phyloP scores from a whole-genome alignment of 2,113 vertebrate genomes.

The Crotalus helleri region DNA sequence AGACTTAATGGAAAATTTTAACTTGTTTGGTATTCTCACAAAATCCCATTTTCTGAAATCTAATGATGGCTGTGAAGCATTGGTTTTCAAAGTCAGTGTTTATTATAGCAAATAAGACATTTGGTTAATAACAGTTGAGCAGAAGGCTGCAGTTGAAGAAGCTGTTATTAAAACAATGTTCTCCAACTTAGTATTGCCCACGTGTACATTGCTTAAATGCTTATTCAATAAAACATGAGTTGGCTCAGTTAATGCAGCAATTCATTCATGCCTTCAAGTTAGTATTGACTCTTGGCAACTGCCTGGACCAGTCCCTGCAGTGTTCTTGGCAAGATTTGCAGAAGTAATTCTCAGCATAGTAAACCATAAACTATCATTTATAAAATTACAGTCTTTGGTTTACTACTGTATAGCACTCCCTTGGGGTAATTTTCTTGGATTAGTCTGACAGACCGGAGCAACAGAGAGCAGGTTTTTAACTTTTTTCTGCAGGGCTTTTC shows the following conservation, averaged over 20 bases:
- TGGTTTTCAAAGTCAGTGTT: not conserved
- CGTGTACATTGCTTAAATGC: not conserved
- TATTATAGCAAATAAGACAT: not conserved
- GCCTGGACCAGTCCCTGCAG: not conserved
- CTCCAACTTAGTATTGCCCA: not conserved
- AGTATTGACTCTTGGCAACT: not conserved
- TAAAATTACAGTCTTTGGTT: not conserved
- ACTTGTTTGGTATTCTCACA: not conserved
- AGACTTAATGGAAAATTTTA: not conserved
- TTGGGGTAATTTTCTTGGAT: not conserved
- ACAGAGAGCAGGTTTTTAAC: not conserved
- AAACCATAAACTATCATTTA: not conserved
- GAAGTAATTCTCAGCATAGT: not conserved
- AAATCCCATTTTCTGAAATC: not conserved
- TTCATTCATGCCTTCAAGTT: not conserved
- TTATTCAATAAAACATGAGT: not conserved
- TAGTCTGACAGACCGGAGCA: not conserved
- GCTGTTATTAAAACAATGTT: not conserved
- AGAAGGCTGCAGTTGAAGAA: not conserved
- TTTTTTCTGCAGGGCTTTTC: not conserved
- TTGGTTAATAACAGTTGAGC: not conserved
- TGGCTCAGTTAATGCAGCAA: not conserved
- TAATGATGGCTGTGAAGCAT: not conserved
- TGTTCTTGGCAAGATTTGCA: not conserved
- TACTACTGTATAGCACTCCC: not conserved